phyloP scores from a whole-genome alignment of 2,797 vertebrate genomes.

The Danio kyathit region DNA sequence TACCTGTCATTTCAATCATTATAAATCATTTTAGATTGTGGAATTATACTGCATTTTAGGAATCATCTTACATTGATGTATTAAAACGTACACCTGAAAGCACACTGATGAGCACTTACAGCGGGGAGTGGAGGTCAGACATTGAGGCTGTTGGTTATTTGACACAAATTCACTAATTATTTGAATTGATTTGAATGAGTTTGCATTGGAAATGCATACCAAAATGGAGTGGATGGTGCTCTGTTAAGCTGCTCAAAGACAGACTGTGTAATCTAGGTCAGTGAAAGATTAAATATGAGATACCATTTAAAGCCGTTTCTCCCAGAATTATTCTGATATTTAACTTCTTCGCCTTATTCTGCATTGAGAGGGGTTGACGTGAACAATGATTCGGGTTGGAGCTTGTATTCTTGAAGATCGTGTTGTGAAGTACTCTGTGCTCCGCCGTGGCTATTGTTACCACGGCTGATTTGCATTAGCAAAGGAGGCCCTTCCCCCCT shows the following conservation, averaged over 20 bases:
- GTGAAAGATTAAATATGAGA: conserved; percentile 42
- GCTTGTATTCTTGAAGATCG: conserved; percentile 31
- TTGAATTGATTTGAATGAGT: conserved; percentile 38
- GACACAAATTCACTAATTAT: conserved; percentile 22
- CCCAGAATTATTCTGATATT: conserved; percentile 36
- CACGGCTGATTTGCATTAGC: conserved; percentile 74
- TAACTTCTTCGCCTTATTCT: conserved; percentile 21
- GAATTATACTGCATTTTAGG: neutral
- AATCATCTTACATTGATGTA: neutral
- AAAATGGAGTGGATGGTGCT: conserved; percentile 18
- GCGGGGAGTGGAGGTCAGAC: neutral
- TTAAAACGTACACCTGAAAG: conserved; percentile 10
- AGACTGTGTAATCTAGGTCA: conserved; percentile 29
- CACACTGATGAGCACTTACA: neutral
- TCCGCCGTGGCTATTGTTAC: conserved; percentile 69
- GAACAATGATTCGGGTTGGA: neutral
- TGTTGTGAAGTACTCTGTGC: conserved; percentile 53
- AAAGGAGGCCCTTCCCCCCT: conserved; percentile 59
- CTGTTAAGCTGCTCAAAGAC: conserved; percentile 21
- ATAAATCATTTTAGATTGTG: neutral
- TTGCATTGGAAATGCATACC: conserved; percentile 28
- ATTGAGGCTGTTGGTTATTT: conserved; percentile 32
- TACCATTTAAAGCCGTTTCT: conserved; percentile 34
- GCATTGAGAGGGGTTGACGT: conserved; percentile 19
- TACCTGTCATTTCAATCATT: neutral